These are phyloP conservation scores for Agriopis marginaria DNA, from an alignment of 2,888 invertebrate genomes.

Conservation along the genomic window DNA sequence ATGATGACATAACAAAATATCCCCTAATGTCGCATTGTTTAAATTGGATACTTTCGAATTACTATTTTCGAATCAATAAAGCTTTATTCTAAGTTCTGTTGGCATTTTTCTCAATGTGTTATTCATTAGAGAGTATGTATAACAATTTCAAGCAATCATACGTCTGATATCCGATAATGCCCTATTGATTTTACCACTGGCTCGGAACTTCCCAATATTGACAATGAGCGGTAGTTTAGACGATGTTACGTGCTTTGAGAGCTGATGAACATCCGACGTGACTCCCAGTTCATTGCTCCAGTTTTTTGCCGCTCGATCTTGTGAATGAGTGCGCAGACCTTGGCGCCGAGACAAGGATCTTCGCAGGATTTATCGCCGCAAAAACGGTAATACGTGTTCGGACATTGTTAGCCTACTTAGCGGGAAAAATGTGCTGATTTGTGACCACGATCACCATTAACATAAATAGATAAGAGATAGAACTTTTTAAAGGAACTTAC, in stretches of 20 bases:
- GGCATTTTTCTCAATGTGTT: constrained; percentile 45
- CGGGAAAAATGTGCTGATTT: constrained; percentile 48
- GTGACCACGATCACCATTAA: constrained; percentile 24
- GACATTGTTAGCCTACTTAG: constrained; percentile 50
- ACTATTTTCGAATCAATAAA: too few species aligned
- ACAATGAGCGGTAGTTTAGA: constrained; percentile 86
- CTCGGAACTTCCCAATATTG: constrained; percentile 81
- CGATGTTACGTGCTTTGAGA: constrained; percentile 78
- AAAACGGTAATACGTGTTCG: constrained; percentile 60
- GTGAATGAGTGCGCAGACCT: constrained; percentile 81
- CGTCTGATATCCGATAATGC: constrained; percentile 76
- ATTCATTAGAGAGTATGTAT: constrained; percentile 64
- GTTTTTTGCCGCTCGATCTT: constrained; percentile 82
- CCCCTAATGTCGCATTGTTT: too few species aligned
- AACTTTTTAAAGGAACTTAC: too few species aligned
- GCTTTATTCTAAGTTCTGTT: too few species aligned
- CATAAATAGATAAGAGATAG: too few species aligned
- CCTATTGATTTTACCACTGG: constrained; percentile 80
- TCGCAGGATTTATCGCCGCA: constrained; percentile 69
- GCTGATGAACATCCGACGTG: constrained; percentile 81
- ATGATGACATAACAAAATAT: too few species aligned
- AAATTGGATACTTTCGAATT: too few species aligned
- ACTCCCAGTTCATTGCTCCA: constrained; percentile 83
- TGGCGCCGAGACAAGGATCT: constrained; percentile 72
- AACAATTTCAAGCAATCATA: constrained; percentile 62